Base-by-base conservation (phyloP, 2,888 invertebrate species). In the Cantharis rustica region DNA sequence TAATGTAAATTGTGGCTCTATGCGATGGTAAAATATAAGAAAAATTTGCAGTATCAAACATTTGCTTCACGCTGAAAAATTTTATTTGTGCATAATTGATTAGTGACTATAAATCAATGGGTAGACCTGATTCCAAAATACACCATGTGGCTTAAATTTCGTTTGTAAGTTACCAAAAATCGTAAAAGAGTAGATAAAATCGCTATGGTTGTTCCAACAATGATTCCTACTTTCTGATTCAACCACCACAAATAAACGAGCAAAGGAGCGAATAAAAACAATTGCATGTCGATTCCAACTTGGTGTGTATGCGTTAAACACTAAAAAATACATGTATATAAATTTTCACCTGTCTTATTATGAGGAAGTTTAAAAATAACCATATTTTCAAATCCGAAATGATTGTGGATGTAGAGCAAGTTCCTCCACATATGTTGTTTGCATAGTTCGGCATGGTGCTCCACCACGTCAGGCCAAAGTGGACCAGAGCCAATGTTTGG, bases 231-330 rank as follows among this genome's bases (percentile, higher is more conserved):
- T 74, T 88, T 88, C 16, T 90, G 91, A 87, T 89, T 90, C 79
- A 90, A 91, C 89, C 91, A 92, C 23, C 93, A 84, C 1, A 88
- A 71, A 73, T 88, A 87, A 5, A 92, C 89, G 82, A 92, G 87
- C 3, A 92, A 72, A 0, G 93, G 93, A 0, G 92, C 91, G 23
- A 91, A 83, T 0, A 90, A 86, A 83, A 92, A 93, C 17, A 93
- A 85, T 85, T 93, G 92, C 47, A 92, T 93, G 82, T 93, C 93
- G 80, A 93, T 93, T 70, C 93, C 93, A 73, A 93, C 83, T 83
- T 93, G 93, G 85, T 93, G 93, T 0, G 93, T 93, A 79, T 93
- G 93, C 1, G 92, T 93, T 23, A 93, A 86, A 82, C 93, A 93
- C 91, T 92, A 84, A 31, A 86, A 79, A 26, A 79, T 71, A 78